Conservation (phyloP, 92 coral and sea anemone genomes). For the Palythoa grandiflora region DNA sequence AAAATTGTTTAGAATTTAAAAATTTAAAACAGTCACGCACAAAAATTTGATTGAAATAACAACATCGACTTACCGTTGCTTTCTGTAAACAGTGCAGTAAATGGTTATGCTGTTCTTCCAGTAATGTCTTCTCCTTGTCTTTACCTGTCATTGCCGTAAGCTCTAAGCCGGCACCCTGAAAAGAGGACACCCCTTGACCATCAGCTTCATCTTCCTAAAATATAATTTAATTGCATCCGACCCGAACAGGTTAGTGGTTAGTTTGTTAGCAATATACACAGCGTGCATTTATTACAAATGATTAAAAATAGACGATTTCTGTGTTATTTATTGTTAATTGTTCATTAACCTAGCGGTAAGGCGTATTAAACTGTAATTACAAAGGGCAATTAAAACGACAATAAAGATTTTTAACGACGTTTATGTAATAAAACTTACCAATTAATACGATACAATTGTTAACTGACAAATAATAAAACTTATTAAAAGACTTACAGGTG, state of each 20-base stretch:
- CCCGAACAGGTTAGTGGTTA: constrained; percentile 34
- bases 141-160: constrained; percentile 85
- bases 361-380: not conserved
- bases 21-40: not conserved
- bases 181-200: constrained; percentile 8
- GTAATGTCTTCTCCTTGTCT: constrained; percentile 80
- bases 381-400: constrained; percentile 2
- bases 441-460: not conserved
- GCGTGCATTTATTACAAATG: not conserved
- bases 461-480: too few relatives aligned
- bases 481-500: too few relatives aligned
- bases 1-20: not conserved
- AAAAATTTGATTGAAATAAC: not conserved
- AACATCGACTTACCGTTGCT: constrained; percentile 83
- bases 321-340: not conserved
- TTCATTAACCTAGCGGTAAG: not conserved
- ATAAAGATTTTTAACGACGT: not conserved
- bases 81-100: constrained; percentile 93
- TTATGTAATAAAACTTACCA: not conserved
- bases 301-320: not conserved
- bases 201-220: constrained; percentile 20
- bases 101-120: constrained; percentile 95
- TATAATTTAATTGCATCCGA: constrained; percentile 12
- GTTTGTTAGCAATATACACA: not conserved
- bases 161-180: constrained; percentile 98